A percentile compares a stretch with the other conserved stretches of the same genome.
Conservation (phyloP, 2,113 vertebrate genomes). For the Apistogramma diplotaenia region DNA sequence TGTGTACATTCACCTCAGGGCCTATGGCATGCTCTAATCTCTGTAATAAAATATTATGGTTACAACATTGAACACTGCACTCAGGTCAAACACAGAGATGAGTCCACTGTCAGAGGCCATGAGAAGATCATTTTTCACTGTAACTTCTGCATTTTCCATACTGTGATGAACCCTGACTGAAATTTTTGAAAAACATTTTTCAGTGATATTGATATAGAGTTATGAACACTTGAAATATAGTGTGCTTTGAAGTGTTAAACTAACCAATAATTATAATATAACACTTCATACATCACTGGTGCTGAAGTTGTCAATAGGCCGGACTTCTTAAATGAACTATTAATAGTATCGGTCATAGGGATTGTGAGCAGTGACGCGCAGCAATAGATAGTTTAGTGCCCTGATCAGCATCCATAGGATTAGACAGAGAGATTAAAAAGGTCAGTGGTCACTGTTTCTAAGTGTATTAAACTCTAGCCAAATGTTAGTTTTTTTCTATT, state of each 20-base stretch:
- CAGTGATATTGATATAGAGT: not conserved
- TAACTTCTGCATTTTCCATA: too few species aligned
- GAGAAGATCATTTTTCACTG: too few species aligned
- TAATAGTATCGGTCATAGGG: constrained; percentile 39
- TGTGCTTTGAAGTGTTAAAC: not conserved
- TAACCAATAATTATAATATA: not conserved
- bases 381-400: constrained; percentile 2
- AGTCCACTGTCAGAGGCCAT: too few species aligned
- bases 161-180: too few species aligned
- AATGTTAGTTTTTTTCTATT: too few species aligned
- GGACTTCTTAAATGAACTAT: constrained; percentile 14
- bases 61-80: too few species aligned
- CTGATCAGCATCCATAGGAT: constrained; percentile 37
- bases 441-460: not conserved
- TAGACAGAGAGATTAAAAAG: not conserved
- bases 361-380: constrained; percentile 41
- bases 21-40: too few species aligned
- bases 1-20: too few species aligned
- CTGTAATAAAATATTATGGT: too few species aligned
- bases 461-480: not conserved
- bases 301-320: not conserved
- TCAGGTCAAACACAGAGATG: too few species aligned
- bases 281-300: not conserved
- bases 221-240: not conserved
- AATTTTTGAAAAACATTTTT: not conserved